phyloP scores from a whole-genome alignment of 2,797 vertebrate species.

The Hoplostethus mediterraneus region DNA sequence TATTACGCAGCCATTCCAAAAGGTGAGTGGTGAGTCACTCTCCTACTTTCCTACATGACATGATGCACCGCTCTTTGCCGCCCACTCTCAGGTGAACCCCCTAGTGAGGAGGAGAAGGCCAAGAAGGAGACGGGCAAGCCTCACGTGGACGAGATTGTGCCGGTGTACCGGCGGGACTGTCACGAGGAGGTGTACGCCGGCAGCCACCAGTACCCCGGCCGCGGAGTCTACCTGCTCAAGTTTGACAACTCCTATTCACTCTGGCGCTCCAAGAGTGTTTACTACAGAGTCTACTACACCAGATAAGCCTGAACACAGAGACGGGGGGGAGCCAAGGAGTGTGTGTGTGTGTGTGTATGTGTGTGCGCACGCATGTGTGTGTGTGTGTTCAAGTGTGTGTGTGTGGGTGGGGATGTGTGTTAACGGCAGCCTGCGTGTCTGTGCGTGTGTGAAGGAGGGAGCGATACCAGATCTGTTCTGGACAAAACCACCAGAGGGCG shows the following conservation, averaged over 20 bases:
- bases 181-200: conserved; percentile 99
- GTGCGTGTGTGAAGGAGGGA: conserved; percentile 28
- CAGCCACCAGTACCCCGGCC: conserved; percentile 98
- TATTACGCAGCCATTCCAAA: neutral
- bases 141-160: conserved; percentile 98
- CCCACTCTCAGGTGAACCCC: conserved; percentile 81
- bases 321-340: conserved; percentile 71
- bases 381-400: conserved; percentile 6
- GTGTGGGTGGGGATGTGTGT: conserved; percentile 33
- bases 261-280: conserved; percentile 99
- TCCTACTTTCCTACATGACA: neutral
- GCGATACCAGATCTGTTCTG: conserved; percentile 52
- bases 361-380: conserved; percentile 1
- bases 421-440: conserved; percentile 51
- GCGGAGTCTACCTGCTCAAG: conserved; percentile 98
- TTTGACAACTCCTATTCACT: conserved; percentile 99
- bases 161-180: conserved; percentile 99
- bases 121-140: conserved; percentile 95
- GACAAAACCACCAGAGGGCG: conserved; percentile 76
- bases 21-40: neutral
- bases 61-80: neutral
- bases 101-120: conserved; percentile 92
- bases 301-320: conserved; percentile 91
- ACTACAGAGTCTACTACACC: conserved; percentile 99
- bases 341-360: conserved; percentile 51